Percentiles rank a stretch among this genome's conserved stretches.
These are phyloP conservation scores for Eonycteris spelaea DNA, from an alignment of 2,113 vertebrate genomes.

Conservation along the genomic window DNA sequence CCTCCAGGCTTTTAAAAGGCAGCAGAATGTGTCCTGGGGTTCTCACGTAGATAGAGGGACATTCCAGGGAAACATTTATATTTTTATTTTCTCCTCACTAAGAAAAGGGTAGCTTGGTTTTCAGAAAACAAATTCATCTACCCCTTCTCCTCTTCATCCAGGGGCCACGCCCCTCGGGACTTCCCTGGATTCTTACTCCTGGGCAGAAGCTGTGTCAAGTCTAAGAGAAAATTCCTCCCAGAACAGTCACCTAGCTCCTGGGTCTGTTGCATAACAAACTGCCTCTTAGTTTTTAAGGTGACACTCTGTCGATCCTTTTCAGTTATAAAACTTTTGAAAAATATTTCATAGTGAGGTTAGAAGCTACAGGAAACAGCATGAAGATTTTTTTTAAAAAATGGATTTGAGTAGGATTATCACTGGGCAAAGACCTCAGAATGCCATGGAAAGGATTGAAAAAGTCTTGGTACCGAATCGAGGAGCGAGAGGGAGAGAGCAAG, in stretches of 20 bases:
- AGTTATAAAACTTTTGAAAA: neutral
- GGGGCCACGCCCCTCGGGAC: neutral
- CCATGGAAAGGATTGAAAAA: neutral
- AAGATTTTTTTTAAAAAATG: too few relatives aligned
- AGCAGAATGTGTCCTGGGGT: neutral
- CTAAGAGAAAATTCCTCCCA: neutral
- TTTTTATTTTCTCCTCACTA: neutral
- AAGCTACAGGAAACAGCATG: neutral
- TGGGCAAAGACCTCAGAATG: neutral
- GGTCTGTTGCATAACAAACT: neutral
- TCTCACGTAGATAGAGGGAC: neutral
- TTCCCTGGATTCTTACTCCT: neutral
- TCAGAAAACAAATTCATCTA: neutral
- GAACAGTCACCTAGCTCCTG: neutral
- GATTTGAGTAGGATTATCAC: neutral
- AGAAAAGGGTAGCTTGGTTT: neutral
- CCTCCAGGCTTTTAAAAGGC: neutral
- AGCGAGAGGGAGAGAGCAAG: neutral
- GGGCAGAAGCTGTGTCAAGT: neutral
- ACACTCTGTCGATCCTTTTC: neutral
- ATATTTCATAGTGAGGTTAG: neutral
- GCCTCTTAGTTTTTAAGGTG: neutral
- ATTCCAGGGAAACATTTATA: neutral
- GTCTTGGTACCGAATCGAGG: neutral
- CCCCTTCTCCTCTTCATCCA: neutral